Evolutionary conservation across 2,797 vertebrate species (phyloP).

Genomic region (Pelodytes ibericus): DNA sequence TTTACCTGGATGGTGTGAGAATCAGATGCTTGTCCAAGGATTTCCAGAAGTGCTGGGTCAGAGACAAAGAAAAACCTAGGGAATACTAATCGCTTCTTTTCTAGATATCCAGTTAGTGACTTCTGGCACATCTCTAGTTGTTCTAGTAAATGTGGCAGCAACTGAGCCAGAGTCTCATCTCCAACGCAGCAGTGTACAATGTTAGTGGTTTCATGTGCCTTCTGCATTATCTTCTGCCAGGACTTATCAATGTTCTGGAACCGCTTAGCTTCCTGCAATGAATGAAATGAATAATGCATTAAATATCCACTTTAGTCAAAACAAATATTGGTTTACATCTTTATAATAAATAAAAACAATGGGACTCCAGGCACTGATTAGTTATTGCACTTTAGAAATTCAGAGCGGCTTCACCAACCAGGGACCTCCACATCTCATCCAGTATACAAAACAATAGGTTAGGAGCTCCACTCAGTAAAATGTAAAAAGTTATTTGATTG

Average conservation of each 20-base stretch:
- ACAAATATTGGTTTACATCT: too few species aligned
- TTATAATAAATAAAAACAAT: too few species aligned
- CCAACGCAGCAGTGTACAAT: slow-evolving; percentile 82
- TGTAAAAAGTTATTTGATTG: too few species aligned
- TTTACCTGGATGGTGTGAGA: slow-evolving; percentile 84
- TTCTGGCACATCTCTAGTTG: slow-evolving; percentile 85
- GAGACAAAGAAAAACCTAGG: slow-evolving; percentile 88
- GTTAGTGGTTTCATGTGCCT: slow-evolving; percentile 78
- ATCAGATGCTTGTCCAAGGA: slow-evolving; percentile 86
- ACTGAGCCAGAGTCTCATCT: slow-evolving; percentile 80
- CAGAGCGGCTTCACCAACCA: too few species aligned
- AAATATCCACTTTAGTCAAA: too few species aligned
- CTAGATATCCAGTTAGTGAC: slow-evolving; percentile 84
- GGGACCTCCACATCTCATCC: too few species aligned
- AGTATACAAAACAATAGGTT: too few species aligned
- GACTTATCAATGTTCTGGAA: slow-evolving; percentile 86
- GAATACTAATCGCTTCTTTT: slow-evolving; percentile 83
- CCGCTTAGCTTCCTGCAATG: slow-evolving; percentile 79
- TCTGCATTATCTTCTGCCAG: slow-evolving; percentile 86
- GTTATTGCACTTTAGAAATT: too few species aligned
- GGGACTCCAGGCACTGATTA: too few species aligned
- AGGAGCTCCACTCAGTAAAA: too few species aligned
- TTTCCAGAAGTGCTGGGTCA: slow-evolving; percentile 82
- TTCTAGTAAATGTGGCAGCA: slow-evolving; percentile 68
- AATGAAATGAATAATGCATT: slow-evolving; percentile 46